Conservation (phyloP, 2,797 vertebrate species). For the Mastacembelus armatus region DNA sequence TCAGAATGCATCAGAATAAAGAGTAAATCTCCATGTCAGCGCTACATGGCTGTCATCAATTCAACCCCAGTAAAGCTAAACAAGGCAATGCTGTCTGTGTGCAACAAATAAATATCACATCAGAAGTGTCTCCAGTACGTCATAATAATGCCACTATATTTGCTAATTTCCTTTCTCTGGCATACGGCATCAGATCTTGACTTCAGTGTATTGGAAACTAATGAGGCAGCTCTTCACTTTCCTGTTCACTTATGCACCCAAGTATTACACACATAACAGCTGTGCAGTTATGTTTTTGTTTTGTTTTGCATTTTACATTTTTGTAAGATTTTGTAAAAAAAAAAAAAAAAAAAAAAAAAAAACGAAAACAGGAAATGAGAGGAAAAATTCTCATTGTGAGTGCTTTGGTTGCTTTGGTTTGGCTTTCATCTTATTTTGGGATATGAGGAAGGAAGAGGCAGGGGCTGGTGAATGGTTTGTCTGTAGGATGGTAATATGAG, state of each 20-base stretch:
- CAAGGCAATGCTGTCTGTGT: not conserved
- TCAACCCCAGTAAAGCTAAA: constrained; percentile 23
- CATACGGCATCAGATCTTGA: constrained; percentile 43
- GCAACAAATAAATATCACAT: constrained; percentile 36
- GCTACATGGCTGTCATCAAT: constrained; percentile 12
- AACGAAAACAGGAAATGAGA: constrained; percentile 70
- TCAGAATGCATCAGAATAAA: not conserved
- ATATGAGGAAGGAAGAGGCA: constrained; percentile 62
- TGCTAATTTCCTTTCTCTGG: constrained; percentile 61
- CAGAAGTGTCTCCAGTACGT: constrained; percentile 31
- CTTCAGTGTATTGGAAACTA: constrained; percentile 55
- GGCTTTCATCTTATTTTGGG: constrained; percentile 70
- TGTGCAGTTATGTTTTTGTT: constrained; percentile 15
- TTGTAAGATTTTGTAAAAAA: constrained; percentile 36
- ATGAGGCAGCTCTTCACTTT: constrained; percentile 58
- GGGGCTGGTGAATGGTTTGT: constrained; percentile 39
- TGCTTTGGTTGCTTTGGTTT: constrained; percentile 37
- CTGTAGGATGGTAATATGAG: constrained; percentile 41
- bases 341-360: no score
- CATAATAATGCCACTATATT: constrained; percentile 29
- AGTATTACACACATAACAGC: constrained; percentile 16
- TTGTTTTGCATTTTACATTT: constrained; percentile 1
- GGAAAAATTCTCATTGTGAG: constrained; percentile 32
- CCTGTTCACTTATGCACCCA: constrained; percentile 25
- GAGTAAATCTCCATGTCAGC: constrained; percentile 8